Evolutionary conservation across 2,113 vertebrate species (phyloP).

Genomic region (Zapornia atra): DNA sequence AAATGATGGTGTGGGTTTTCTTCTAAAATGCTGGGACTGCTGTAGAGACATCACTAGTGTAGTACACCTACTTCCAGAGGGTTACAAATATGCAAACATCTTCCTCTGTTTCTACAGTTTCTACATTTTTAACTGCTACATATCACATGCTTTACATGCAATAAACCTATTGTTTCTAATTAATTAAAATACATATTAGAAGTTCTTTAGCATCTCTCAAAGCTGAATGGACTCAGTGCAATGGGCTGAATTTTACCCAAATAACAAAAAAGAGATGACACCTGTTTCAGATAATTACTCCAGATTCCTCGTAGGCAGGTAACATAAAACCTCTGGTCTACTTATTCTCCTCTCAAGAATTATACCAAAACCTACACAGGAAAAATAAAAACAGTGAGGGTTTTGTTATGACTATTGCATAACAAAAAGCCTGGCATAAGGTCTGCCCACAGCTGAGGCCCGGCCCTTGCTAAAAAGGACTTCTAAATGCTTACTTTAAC

Average conservation of each 20-base stretch:
- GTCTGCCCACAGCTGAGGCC: neutral
- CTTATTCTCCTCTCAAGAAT: neutral
- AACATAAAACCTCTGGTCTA: neutral
- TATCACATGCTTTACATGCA: neutral
- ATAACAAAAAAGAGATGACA: neutral
- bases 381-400: neutral
- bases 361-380: neutral
- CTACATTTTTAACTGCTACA: neutral
- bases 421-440: neutral
- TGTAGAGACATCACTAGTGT: neutral
- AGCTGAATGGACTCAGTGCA: neutral
- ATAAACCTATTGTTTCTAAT: neutral
- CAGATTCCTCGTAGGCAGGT: neutral
- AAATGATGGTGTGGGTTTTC: neutral
- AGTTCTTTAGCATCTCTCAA: neutral
- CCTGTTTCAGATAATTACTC: neutral
- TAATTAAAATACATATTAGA: neutral
- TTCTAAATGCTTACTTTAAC: neutral
- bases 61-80: neutral
- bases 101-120: neutral
- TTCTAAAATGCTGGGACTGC: slow-evolving; percentile 28
- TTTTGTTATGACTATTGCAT: neutral
- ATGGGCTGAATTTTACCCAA: neutral
- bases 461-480: neutral
- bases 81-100: neutral